These are phyloP conservation scores for Zapus hudsonius DNA, from an alignment of 2,113 vertebrate genomes.

Conservation along the genomic window DNA sequence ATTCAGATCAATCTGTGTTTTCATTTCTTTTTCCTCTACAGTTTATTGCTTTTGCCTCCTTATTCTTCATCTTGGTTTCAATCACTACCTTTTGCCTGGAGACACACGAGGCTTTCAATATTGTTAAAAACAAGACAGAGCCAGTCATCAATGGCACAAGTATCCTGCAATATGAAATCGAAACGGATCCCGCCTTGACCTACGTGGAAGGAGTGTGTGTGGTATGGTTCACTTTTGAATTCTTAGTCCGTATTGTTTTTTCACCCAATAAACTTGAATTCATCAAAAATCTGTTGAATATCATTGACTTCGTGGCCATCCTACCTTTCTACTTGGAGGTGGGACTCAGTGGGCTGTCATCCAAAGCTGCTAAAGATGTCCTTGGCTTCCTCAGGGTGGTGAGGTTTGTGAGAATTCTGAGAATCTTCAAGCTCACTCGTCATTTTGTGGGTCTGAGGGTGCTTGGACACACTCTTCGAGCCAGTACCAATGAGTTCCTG, in stretches of 20 bases:
- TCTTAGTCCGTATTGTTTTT: slow-evolving; percentile 96
- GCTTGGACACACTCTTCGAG: slow-evolving; percentile 95
- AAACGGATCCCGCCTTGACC: slow-evolving; percentile 96
- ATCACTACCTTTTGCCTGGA: slow-evolving; percentile 99
- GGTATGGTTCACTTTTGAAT: slow-evolving; percentile 99
- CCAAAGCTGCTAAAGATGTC: slow-evolving; percentile 98
- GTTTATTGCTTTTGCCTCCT: slow-evolving; percentile 97
- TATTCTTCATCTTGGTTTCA: slow-evolving; percentile 99
- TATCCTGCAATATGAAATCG: slow-evolving; percentile 93
- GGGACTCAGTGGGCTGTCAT: slow-evolving; percentile 96
- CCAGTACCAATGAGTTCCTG: slow-evolving; percentile 97
- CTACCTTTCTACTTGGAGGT: slow-evolving; percentile 98
- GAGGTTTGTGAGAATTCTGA: slow-evolving; percentile 96
- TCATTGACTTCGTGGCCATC: slow-evolving; percentile 99
- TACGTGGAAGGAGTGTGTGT: slow-evolving; percentile 98
- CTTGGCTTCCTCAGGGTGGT: slow-evolving; percentile 98
- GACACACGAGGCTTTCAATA: slow-evolving; percentile 98
- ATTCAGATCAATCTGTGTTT: slow-evolving; percentile 58
- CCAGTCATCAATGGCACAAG: slow-evolving; percentile 88
- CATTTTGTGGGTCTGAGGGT: slow-evolving; percentile 98
- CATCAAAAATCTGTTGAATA: slow-evolving; percentile 96
- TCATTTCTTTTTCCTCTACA: slow-evolving; percentile 83
- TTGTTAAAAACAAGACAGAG: slow-evolving; percentile 97
- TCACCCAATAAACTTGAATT: slow-evolving; percentile 98
- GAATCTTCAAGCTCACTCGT: slow-evolving; percentile 98